Evolutionary conservation across 2,113 vertebrate species (phyloP).

Genomic region (Ardeotis arabs): DNA sequence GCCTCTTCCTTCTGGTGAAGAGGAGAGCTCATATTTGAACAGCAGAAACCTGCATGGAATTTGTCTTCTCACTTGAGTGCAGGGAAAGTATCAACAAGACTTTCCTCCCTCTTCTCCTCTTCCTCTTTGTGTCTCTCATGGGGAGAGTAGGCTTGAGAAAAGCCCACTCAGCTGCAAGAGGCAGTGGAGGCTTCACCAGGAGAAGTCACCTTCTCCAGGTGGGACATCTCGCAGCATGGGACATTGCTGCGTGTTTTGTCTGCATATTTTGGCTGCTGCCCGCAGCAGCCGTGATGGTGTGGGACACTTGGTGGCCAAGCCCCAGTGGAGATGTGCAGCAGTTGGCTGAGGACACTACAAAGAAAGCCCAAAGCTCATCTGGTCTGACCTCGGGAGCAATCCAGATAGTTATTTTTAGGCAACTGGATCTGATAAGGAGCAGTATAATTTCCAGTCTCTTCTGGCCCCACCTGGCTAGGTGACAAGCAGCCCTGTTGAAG

Average conservation of each 20-base stretch:
- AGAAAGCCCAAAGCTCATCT: not conserved
- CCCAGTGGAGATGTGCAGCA: not conserved
- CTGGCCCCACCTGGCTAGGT: not conserved
- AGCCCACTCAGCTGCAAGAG: not conserved
- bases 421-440: not conserved
- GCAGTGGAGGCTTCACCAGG: not conserved
- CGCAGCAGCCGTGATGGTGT: accelerated
- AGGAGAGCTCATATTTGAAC: not conserved
- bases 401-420: not conserved
- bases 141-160: not conserved
- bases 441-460: not conserved
- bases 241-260: not conserved
- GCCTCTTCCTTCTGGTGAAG: not conserved
- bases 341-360: not conserved
- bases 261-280: not conserved
- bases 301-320: not conserved
- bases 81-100: not conserved
- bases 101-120: not conserved
- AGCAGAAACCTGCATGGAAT: not conserved
- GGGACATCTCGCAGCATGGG: not conserved
- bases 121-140: not conserved
- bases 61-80: not conserved
- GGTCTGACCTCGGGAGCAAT: not conserved
- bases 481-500: not conserved
- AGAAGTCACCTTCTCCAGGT: not conserved